Evolutionary conservation across 2,797 vertebrate species (phyloP).

Genomic region (Serranus cabrilla): DNA sequence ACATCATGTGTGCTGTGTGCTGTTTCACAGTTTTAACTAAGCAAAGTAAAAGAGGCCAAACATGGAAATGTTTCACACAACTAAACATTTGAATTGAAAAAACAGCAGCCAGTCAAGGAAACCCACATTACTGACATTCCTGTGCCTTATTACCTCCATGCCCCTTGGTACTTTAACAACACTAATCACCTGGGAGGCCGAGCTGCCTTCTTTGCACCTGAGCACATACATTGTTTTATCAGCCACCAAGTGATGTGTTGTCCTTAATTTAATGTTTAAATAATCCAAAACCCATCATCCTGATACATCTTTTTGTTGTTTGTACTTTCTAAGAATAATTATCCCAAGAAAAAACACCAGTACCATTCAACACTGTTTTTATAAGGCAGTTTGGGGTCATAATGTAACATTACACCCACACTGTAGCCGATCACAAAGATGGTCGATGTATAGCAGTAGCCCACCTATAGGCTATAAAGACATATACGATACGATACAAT

Average conservation of each 20-base stretch:
- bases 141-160: constrained; percentile 72
- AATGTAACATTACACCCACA: constrained; percentile 61
- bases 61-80: constrained; percentile 7
- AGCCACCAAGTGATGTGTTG: neutral
- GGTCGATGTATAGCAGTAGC: constrained; percentile 45
- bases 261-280: neutral
- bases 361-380: constrained; percentile 11
- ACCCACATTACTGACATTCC: constrained; percentile 75
- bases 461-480: constrained; percentile 39
- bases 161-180: constrained; percentile 71
- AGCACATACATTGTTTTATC: constrained; percentile 36
- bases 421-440: constrained; percentile 61
- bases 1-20: neutral
- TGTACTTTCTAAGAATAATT: neutral
- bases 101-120: constrained; percentile 41
- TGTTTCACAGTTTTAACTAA: neutral
- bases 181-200: constrained; percentile 68
- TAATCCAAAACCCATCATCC: neutral
- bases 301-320: neutral
- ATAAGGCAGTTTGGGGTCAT: constrained; percentile 42
- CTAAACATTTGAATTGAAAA: constrained; percentile 30
- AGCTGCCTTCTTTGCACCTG: constrained; percentile 67
- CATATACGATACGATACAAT: neutral
- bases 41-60: neutral
- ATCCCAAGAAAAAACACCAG: neutral